Evolutionary conservation across 2,888 invertebrate species (phyloP), one percentile per base, ranked within the genome.

Genomic region (Drosophila engyochracea): DNA sequence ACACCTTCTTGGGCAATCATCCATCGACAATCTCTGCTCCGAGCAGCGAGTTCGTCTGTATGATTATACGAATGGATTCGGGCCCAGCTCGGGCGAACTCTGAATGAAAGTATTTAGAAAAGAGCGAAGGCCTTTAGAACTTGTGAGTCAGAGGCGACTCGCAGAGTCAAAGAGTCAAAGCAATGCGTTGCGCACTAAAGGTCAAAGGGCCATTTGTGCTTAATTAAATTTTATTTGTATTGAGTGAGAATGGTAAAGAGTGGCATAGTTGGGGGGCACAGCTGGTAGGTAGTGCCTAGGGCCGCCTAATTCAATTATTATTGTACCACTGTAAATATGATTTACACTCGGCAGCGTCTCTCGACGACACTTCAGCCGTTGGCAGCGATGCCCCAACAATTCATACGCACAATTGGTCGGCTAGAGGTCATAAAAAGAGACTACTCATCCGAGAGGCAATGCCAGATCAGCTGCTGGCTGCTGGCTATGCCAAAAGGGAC

Each of bases 251-350:
- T 58, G 61, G 31, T 52, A 33, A 51, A 51, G 58, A 41, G 35
- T 14, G 35, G 35, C 25, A 47, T 19, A 53, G 58, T 51, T 35
- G 41, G 41, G 37, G 54, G 30, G 37, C 28, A 39, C 22, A 3
- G 49, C 35, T 41, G 47, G 41, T 62, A 65, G 47, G 37, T 59
- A 65, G 37, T 61, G 66, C 61, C 69, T 57, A 74, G 60, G 62
- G 67, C 52, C 49, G 59, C 69, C 76, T 88, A 89, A 91, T 90
- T 90, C 73, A 90, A 91, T 91, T 91, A 91, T 82, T 82, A 89
- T 82, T 82, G 83, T 80, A 82, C 84, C 86, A 89, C 90, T 91
- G 91, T 88, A 88, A 90, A 90, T 84, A 82, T 90, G 89, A 90
- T 90, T 88, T 91, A 79, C 75, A 83, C 81, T 74, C 67, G 70